Base-by-base conservation (phyloP, 2,888 invertebrate genomes). In the Cheilosia scutellata region DNA sequence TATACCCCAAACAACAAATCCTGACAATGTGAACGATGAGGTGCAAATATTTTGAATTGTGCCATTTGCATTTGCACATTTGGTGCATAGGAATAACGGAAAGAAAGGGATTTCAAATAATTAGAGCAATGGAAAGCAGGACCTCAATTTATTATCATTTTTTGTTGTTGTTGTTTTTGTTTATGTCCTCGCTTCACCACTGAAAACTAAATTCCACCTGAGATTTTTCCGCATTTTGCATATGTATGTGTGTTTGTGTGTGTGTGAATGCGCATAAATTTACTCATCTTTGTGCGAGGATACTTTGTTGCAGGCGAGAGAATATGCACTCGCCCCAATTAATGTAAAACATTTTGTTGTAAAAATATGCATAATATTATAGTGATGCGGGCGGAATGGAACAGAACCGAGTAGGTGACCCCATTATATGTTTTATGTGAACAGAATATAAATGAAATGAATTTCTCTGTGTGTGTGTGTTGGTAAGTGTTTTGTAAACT, bases 21-120 rank as follows among this genome's bases (percentile, higher is more conserved):
- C 47, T 42, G 72, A 63, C 11, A 47, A 51, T 72, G 47, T 62
- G 55, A 77, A 71, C 29, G 77, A 82, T 77, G 77, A 71, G 77
- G 71, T 82, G 77, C 66, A 82, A 82, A 77, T 66, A 77, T 71
- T 82, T 77, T 71, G 77, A 65, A 77, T 76, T 65, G 44, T 76
- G 71, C 31, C 72, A 62, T 66, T 76, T 72, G 66, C 82, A 77
- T 66, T 71, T 72, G 66, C 77, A 77, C 77, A 82, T 77, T 82
- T 51, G 53, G 63, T 60, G 58, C 63, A 58, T 29, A 55, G 5
- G 13, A 68, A 62, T 31, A 68, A 62, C 16, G 37, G 33, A 62
- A 72, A 25, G 37, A 77, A 72, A 72, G 29, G 65, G 40, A 72
- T 65, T 72, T 62, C 51, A 51, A 82, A 82, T 82, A 82, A 82